A percentile compares a stretch with the other conserved stretches of the same genome.
Evolutionary conservation across 2,113 vertebrate species (phyloP).

Genomic region (Menura novaehollandiae): DNA sequence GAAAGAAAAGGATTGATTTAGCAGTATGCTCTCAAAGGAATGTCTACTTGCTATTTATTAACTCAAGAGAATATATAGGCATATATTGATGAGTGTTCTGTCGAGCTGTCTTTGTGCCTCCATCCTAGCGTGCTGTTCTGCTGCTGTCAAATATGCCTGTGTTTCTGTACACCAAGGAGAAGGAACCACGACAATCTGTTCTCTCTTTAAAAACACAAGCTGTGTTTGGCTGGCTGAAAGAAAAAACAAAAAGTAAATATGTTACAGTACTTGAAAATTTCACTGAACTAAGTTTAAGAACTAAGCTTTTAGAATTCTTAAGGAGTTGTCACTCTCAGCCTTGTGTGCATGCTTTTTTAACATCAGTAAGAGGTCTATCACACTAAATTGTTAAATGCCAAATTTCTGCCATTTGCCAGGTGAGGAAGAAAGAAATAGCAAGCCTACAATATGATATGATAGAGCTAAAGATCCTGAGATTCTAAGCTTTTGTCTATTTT

Average conservation of each 20-base stretch:
- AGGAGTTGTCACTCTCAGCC: not conserved
- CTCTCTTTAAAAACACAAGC: slow-evolving; percentile 72
- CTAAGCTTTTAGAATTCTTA: not conserved
- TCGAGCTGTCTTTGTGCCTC: not conserved
- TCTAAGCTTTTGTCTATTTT: not conserved
- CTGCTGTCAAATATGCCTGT: slow-evolving; percentile 19
- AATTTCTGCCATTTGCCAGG: not conserved
- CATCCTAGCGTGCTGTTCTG: not conserved
- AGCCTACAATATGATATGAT: not conserved
- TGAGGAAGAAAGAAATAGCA: not conserved
- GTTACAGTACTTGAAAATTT: slow-evolving; percentile 51
- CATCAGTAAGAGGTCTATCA: not conserved
- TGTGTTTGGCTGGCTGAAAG: slow-evolving; percentile 65
- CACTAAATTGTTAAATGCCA: not conserved
- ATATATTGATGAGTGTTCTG: not conserved
- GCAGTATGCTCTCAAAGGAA: not conserved
- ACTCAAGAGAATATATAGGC: not conserved
- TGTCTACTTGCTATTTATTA: not conserved
- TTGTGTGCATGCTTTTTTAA: not conserved
- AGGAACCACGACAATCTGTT: slow-evolving; percentile 63
- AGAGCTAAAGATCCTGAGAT: not conserved
- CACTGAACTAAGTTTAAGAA: slow-evolving; percentile 16
- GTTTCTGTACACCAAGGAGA: slow-evolving; percentile 57
- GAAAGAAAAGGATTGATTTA: not conserved
- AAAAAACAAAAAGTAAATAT: slow-evolving; percentile 62